Base-by-base conservation (phyloP, 64 coral and sea anemone species). In the Stichodactyla mertensii region DNA sequence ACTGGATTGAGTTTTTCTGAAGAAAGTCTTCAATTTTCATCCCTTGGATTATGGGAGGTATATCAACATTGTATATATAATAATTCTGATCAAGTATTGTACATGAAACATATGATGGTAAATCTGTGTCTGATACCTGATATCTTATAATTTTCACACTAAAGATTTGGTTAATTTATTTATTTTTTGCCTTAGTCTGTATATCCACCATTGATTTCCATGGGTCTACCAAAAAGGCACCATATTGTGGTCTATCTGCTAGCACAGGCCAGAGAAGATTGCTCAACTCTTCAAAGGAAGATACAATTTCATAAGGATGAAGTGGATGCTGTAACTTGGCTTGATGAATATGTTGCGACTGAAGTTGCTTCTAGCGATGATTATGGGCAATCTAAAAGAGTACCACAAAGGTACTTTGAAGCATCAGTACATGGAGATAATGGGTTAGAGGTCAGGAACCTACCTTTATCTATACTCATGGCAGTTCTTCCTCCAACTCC, bases 1-100 rank as follows among this genome's bases (percentile, higher is more conserved):
- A 98, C 95, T 74, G 95, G 95, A 69, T 77, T 98, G 52, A 86
- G 61, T 4, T 92, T 93, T 87, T 82, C 89, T 26, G 58, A 87
- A 78, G 62, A 87, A 16, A 70, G 36, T 23, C 54, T 95, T 4
- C 80, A 52, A 18, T 56, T 98, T 6, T 79, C 92, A 87, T 71
- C 82, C 2, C 79, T 98, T n/a, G 95, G 92, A 77, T 60, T 98
- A 8, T 98, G 95, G 95, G 95, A 98, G 90, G 95, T 98, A 89
- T 11, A 64, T 18, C 18, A 71, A 61, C 24, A 52, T 36, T 52
- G 64, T 45, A 20, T 55, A 31, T 88, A 20, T 7, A 0, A 54
- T 80, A 80, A 51, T 51, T 78, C 71, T 20, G 71, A 8, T 45
- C 0, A 45, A 1, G 36, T 45, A 45, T 45, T 45, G 36, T 45